Base-by-base conservation (phyloP, 2,113 vertebrate species). In the Electrona antarctica region DNA sequence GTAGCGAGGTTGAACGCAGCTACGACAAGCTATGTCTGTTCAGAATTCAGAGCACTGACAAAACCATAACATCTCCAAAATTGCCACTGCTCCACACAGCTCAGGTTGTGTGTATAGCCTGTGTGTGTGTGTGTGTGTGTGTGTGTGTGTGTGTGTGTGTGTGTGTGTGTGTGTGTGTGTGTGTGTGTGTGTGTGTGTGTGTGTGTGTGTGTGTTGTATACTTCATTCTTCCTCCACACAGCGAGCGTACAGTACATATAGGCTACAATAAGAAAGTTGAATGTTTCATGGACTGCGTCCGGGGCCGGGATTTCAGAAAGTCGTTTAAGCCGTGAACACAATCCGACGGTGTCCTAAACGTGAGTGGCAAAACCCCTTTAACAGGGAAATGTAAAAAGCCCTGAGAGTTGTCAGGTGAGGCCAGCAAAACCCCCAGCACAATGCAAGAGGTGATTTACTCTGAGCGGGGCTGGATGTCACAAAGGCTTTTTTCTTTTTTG, bases 371-470 rank as follows among this genome's bases (percentile, higher is more conserved):
- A 83, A 78, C 73, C 69, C 77, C 76, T 83, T 87, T 89, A 75
- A 76, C 60, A 54, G 73, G 80, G 70, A 86, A 87, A 89, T 80
- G 75, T 86, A 82, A 77, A 81, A 86, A 73, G 21, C 70, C 69
- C 47, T 76, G 66, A 69, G 76, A 82, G 70, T 84, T 82, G 87
- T 85, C 84, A 85, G 86, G 86, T 85, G 85, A 87, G 73, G 51
- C 66, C 87, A 84, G 57, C 7, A 13, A 51, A 48, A 60, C n/a
- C 11, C 47, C 49, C 2, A 78, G 60, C 79, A 76, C 80, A 84
- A 80, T 80, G 83, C 69, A 75, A 73, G 78, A 85, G 82, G 82
- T 89, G 85, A 89, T 88, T 89, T 88, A 72, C 65, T 77, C 64
- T 50, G 82, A 82, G 80, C 85, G 74, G 74, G 82, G 72, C 74